phyloP scores from a whole-genome alignment of 2,113 vertebrate species.

The Pangasianodon hypophthalmus region DNA sequence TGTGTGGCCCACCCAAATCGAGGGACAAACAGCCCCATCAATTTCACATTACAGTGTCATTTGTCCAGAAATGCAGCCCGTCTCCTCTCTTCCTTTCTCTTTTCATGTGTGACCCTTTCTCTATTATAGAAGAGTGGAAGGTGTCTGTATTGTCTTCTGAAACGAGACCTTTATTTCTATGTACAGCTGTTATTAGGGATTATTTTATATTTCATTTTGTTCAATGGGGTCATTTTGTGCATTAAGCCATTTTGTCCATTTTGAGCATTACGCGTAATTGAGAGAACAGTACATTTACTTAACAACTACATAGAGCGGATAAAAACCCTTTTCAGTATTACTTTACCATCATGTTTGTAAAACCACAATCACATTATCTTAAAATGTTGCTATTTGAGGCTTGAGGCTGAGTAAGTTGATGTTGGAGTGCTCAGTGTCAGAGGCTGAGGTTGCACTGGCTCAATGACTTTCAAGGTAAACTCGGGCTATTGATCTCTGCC shows the following conservation, averaged over 20 bases:
- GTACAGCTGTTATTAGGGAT: not conserved
- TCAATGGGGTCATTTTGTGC: not conserved
- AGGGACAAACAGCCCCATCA: conserved; percentile 47
- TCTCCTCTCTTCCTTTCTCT: conserved; percentile 10
- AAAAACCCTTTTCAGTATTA: not conserved
- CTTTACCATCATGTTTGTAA: not conserved
- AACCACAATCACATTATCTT: not conserved
- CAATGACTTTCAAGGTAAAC: conserved; percentile 53
- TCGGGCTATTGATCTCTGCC: conserved; percentile 53
- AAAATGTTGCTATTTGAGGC: not conserved
- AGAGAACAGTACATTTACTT: not conserved
- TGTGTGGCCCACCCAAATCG: conserved; percentile 32
- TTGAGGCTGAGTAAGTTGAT: conserved; percentile 1
- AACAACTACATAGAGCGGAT: not conserved
- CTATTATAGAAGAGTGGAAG: conserved; percentile 15
- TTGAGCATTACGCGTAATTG: not conserved
- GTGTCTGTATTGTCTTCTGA: not conserved
- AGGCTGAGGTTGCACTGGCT: not conserved
- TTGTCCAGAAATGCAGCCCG: conserved; percentile 35
- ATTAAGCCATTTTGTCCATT: not conserved
- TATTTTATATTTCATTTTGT: not conserved
- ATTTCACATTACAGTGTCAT: conserved; percentile 48
- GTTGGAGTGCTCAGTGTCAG: conserved; percentile 1
- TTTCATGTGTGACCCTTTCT: conserved; percentile 34
- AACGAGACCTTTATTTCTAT: conserved; percentile 35